Evolutionary conservation across 2,113 vertebrate species (phyloP).

Genomic region (Pogona vitticeps): DNA sequence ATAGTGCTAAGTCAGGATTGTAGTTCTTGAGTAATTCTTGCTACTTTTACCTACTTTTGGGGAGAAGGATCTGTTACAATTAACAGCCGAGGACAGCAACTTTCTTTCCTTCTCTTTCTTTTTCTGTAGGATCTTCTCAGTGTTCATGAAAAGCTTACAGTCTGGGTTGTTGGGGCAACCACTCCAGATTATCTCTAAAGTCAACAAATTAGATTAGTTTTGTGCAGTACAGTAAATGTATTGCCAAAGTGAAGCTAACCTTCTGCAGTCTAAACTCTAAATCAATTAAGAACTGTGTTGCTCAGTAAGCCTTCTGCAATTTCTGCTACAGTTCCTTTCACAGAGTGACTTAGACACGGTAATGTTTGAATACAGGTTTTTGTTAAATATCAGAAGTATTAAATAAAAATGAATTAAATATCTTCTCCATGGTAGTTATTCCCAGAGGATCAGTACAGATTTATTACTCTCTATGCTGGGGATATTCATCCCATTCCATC

Average conservation of each 20-base stretch:
- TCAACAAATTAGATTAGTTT: constrained; percentile 24
- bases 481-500: background rate
- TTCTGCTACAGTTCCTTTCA: background rate
- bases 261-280: constrained; percentile 3
- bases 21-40: background rate
- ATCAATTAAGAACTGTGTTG: background rate
- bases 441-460: background rate
- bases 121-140: constrained; percentile 29
- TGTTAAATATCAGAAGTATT: background rate
- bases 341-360: background rate
- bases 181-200: constrained; percentile 26
- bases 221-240: constrained; percentile 31
- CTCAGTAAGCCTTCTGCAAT: background rate
- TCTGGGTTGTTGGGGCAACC: background rate
- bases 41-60: background rate
- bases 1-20: background rate
- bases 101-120: background rate
- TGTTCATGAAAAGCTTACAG: constrained; percentile 14
- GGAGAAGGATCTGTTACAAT: background rate
- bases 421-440: accelerated
- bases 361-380: background rate
- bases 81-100: background rate
- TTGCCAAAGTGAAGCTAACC: background rate
- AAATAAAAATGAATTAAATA: background rate
- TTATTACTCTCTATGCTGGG: background rate